These are phyloP conservation scores for Hemicordylus capensis DNA, from an alignment of 2,113 vertebrate genomes.

Conservation along the genomic window DNA sequence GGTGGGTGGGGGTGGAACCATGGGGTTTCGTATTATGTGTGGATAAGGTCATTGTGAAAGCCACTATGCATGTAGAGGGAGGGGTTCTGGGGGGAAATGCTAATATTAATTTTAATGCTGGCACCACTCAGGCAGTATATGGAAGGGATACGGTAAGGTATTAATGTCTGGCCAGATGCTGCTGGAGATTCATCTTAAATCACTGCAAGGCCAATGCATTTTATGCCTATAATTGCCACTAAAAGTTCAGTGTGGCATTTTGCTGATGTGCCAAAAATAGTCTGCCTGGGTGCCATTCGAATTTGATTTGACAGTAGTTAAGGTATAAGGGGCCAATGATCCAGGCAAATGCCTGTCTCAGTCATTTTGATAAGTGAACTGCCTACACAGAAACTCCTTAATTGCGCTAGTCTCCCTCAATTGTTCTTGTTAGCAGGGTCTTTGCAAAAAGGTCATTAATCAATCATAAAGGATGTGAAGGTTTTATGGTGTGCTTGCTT, in stretches of 20 bases:
- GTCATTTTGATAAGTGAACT: slow-evolving; percentile 69
- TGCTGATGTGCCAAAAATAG: slow-evolving; percentile 71
- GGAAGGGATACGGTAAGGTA: background rate
- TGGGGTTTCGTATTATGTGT: too few relatives aligned
- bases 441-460: slow-evolving; percentile 72
- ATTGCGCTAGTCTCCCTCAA: slow-evolving; percentile 70
- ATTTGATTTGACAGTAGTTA: slow-evolving; percentile 63
- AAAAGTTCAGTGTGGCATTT: slow-evolving; percentile 77
- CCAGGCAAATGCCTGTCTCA: slow-evolving; percentile 66
- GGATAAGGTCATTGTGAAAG: too few relatives aligned
- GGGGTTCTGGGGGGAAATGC: slow-evolving; percentile 33
- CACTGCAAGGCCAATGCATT: slow-evolving; percentile 45
- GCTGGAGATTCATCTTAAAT: slow-evolving; percentile 39
- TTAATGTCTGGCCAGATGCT: slow-evolving; percentile 42
- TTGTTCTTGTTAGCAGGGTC: slow-evolving; percentile 61
- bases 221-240: slow-evolving; percentile 71
- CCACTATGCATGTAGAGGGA: too few relatives aligned
- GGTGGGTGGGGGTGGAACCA: too few relatives aligned
- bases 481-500: slow-evolving; percentile 71
- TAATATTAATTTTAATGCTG: background rate
- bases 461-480: slow-evolving; percentile 55
- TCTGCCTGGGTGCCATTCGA: slow-evolving; percentile 55
- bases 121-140: background rate
- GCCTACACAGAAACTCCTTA: slow-evolving; percentile 65
- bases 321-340: slow-evolving; percentile 63